A percentile compares a stretch with the other conserved stretches of the same genome.
Conservation (phyloP, 2,888 invertebrate genomes). For the Tipula confusa region DNA sequence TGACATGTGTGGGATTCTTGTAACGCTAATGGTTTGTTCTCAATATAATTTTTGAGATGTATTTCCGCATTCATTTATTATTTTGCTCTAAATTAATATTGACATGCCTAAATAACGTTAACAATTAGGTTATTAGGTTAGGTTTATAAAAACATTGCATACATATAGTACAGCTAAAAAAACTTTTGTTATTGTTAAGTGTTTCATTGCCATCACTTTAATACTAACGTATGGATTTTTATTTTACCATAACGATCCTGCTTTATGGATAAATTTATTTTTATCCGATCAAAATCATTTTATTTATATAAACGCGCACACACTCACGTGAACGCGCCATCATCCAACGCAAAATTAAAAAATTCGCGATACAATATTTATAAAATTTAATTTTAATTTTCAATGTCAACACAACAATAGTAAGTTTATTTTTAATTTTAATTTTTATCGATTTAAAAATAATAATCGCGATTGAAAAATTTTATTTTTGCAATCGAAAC, state of each 20-base stretch:
- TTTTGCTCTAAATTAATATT: not conserved
- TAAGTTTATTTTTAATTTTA: not conserved
- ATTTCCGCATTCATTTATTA: not conserved
- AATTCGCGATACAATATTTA: not conserved
- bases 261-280: not conserved
- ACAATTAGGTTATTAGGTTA: not conserved
- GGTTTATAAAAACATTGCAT: not conserved
- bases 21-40: not conserved
- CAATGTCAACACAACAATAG: constrained; percentile 4
- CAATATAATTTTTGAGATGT: not conserved
- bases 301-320: not conserved
- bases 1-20: not conserved
- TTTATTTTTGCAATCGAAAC: no score
- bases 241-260: no score
- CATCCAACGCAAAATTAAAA: not conserved
- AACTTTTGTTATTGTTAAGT: no score
- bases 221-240: no score
- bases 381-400: not conserved
- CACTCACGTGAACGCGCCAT: not conserved
- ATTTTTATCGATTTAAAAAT: no score
- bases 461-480: not conserved
- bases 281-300: not conserved
- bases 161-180: not conserved
- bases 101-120: not conserved
- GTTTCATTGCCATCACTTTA: not conserved